phyloP scores from a whole-genome alignment of 30 jellyfish, hydroid and myxozoan species.

The Turritopsis dohrnii region DNA sequence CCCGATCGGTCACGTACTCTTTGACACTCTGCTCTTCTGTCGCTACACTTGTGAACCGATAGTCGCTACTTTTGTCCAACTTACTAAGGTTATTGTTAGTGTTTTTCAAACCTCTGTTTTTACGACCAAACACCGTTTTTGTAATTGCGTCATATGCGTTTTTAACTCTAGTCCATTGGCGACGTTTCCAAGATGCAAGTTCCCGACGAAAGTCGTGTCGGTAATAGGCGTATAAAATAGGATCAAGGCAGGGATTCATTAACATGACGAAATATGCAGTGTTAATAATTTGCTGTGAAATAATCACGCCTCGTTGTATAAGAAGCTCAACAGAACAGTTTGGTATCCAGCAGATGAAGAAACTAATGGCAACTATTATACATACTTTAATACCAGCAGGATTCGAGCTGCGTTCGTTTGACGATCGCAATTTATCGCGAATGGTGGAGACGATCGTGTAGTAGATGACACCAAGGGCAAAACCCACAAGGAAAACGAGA shows the following conservation, averaged over 20 bases:
- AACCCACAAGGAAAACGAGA: slow-evolving; percentile 23
- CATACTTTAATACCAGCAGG: slow-evolving; percentile 48
- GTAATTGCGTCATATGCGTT: not conserved
- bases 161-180: not conserved
- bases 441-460: slow-evolving; percentile 13
- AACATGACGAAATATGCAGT: slow-evolving; percentile 26
- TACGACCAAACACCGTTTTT: not conserved
- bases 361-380: slow-evolving; percentile 26
- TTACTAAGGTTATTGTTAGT: not conserved
- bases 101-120: not conserved
- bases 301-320: not conserved
- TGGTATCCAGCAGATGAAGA: slow-evolving; percentile 50
- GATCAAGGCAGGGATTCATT: slow-evolving; percentile 46
- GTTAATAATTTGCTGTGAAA: not conserved
- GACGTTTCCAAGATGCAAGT: slow-evolving; percentile 6
- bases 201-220: slow-evolving; percentile 36
- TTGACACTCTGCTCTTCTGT: not conserved
- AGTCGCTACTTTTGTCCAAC: not conserved
- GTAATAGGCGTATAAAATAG: slow-evolving; percentile 50
- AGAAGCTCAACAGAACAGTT: slow-evolving; percentile 24
- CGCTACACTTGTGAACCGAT: not conserved
- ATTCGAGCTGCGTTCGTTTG: not conserved
- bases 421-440: slow-evolving; percentile 19
- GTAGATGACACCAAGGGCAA: slow-evolving; percentile 12
- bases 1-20: not conserved